Conservation (phyloP, 2,888 invertebrate genomes). For the Ecliptopera silaceata region DNA sequence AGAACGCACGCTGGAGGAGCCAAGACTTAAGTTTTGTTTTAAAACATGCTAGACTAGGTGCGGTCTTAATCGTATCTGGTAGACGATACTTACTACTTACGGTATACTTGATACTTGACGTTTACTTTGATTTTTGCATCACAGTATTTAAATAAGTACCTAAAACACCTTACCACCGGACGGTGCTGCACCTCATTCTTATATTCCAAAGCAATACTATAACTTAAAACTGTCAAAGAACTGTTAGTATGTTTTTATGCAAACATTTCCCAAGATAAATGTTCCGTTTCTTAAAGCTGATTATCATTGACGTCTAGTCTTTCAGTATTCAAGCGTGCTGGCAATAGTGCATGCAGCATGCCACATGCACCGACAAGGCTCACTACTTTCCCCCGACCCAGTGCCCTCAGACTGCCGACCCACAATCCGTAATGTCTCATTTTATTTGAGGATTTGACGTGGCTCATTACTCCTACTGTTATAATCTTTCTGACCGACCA, state of each 20-base stretch:
- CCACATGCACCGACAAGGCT: constrained; percentile 62
- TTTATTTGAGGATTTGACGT: constrained; percentile 69
- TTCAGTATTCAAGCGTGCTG: not conserved
- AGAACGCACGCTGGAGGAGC: too few relatives aligned
- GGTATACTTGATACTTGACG: too few relatives aligned
- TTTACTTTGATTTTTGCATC: too few relatives aligned
- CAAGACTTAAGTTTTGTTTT: too few relatives aligned
- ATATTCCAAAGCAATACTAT: not conserved
- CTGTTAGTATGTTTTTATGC: not conserved
- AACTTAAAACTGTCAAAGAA: not conserved
- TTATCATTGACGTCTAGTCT: constrained; percentile 2
- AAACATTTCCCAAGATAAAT: too few relatives aligned
- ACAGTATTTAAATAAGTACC: too few relatives aligned
- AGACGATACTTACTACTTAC: too few relatives aligned
- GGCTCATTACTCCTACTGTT: constrained; percentile 64
- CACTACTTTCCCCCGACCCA: constrained; percentile 82
- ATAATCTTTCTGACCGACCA: constrained; percentile 56
- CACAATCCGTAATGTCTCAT: constrained; percentile 75
- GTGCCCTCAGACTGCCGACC: constrained; percentile 75
- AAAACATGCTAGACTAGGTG: too few relatives aligned
- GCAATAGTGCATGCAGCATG: constrained; percentile 9
- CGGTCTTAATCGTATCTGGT: too few relatives aligned
- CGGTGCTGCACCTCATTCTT: not conserved
- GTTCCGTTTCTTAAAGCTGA: not conserved
- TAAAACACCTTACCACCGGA: too few relatives aligned